Percentiles rank a stretch among this genome's conserved stretches.
Evolutionary conservation across 1,140 invertebrate genomes (phyloP).

Genomic region (Bradysia coprophila): DNA sequence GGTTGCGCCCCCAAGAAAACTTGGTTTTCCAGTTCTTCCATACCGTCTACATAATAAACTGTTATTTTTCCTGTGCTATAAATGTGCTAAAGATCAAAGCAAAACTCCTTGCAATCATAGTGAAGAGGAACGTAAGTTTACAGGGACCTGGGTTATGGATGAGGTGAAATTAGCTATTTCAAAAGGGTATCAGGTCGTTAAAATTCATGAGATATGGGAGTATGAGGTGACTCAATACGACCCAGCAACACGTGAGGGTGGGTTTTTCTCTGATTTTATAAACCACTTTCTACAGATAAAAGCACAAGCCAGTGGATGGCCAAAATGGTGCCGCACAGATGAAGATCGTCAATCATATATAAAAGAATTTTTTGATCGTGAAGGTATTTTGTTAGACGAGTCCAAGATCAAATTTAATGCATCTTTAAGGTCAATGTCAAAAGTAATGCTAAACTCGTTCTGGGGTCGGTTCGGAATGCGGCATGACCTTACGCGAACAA

Average conservation of each 20-base stretch:
- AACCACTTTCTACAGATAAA: conserved; percentile 20
- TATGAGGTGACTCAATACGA: neutral
- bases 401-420: neutral
- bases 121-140: conserved; percentile 13
- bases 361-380: neutral
- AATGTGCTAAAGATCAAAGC: neutral
- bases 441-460: neutral
- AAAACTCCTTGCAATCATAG: conserved; percentile 11
- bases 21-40: neutral
- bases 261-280: conserved; percentile 15
- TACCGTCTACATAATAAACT: neutral
- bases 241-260: conserved; percentile 9
- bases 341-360: neutral
- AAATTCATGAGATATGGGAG: neutral
- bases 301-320: conserved; percentile 16
- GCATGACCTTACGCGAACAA: neutral
- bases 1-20: neutral
- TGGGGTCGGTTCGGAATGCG: neutral
- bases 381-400: neutral
- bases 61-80: neutral
- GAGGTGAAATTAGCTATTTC: conserved; percentile 19
- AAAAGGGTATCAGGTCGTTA: conserved; percentile 12
- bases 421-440: neutral
- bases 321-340: conserved; percentile 9
- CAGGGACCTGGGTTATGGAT: conserved; percentile 19